Evolutionary conservation across 2,113 vertebrate genomes (phyloP).

Genomic region (Nerophis ophidion): DNA sequence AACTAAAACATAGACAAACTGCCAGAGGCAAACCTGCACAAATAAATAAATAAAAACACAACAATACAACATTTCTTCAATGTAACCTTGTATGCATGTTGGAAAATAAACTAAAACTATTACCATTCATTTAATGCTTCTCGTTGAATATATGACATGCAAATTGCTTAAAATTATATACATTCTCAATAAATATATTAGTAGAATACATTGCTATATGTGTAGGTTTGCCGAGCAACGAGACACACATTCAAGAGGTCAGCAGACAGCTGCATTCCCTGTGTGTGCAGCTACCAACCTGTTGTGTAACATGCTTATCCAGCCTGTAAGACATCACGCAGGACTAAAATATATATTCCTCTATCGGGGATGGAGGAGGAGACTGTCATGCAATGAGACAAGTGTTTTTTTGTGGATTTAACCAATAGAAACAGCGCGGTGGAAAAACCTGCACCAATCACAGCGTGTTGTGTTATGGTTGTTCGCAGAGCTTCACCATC

Average conservation of each 20-base stretch:
- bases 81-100: too few species aligned
- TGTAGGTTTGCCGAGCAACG: too few species aligned
- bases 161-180: neutral
- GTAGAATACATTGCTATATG: too few species aligned
- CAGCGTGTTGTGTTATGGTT: slow-evolving; percentile 24
- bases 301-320: neutral
- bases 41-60: too few species aligned
- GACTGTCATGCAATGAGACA: slow-evolving; percentile 52
- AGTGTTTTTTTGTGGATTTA: slow-evolving; percentile 42
- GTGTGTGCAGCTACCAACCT: neutral
- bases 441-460: slow-evolving; percentile 53
- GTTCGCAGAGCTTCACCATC: slow-evolving; percentile 37
- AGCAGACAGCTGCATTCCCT: neutral
- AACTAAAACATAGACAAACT: too few species aligned
- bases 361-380: slow-evolving; percentile 22
- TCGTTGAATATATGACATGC: neutral
- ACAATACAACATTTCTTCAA: too few species aligned
- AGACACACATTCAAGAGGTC: neutral
- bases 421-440: slow-evolving; percentile 52
- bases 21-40: too few species aligned
- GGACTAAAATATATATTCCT: slow-evolving; percentile 4
- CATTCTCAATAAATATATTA: too few species aligned
- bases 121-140: neutral
- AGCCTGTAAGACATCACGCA: slow-evolving; percentile 28
- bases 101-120: too few species aligned